Base-by-base conservation (phyloP, 2,797 vertebrate genomes). In the Sparus aurata region DNA sequence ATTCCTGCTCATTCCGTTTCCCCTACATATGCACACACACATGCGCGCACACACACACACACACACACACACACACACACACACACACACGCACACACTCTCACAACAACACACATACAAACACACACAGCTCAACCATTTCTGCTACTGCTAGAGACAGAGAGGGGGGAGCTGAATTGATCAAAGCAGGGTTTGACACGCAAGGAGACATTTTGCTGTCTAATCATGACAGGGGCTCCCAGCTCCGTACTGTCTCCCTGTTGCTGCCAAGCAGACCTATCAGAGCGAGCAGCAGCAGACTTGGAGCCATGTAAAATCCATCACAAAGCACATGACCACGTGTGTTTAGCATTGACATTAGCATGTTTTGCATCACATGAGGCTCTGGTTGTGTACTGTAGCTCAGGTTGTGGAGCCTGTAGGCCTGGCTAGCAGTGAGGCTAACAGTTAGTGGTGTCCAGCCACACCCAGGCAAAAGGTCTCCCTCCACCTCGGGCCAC, bases 401-500 rank as follows among this genome's bases (percentile, higher is more conserved):
- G 52, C 61, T 80, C 52, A 69, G 73, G 69, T 76, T 79, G 46
- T 74, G 22, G n/a, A 79, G 75, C 85, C 73, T 25, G 62, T 12
- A 80, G 81, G 55, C 71, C 57, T 5, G 54, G 69, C 63, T 87
- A 76, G 72, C 80, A 54, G 20, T 1, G 12, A 78, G 69, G 79
- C 74, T 85, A 76, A 47, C 82, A 58, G 79, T 66, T 82, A 83
- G 85, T 80, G 2, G 15, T 46, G 80, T 78, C 71, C 79, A 77
- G 90, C 92, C 91, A 90, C 92, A 89, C 93, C 92, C 90, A 87
- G 84, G 79, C 59, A 90, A 82, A 88, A 86, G 84, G 77, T 84
- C 83, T 79, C 67, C 68, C 61, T 89, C 73, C 73, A 85, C 77
- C 82, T 88, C 81, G 22, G 34, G 79, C 84, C 62, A 69, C 83